Base-by-base conservation (phyloP, 2,113 vertebrate genomes). In the Gymnocephalus cernua region DNA sequence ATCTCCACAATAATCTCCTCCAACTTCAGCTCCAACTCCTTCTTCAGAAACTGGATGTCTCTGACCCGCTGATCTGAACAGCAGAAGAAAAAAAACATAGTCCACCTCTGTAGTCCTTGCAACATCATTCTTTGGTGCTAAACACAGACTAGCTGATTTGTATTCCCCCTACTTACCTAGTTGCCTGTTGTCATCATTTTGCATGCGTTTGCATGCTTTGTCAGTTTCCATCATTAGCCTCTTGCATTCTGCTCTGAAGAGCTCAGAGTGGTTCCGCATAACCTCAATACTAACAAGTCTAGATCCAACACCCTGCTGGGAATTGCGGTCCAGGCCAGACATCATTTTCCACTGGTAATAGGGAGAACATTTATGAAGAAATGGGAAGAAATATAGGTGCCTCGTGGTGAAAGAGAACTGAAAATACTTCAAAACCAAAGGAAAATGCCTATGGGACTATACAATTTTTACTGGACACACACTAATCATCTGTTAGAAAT, bases 1-100 rank as follows among this genome's bases (percentile, higher is more conserved):
- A 91, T 96, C 88, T 96, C 95, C 50, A 94, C 38, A 29, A 93
- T 87, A 11, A 97, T 92, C 89, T 98, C 95, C 58, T 96, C 95
- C 5, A 97, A 93, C 74, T 96, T 98, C 80, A 92, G 91, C 48
- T 96, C 93, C 86, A 99, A 84, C 87, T 99, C 97, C 80, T 94
- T 93, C 91, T 91, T 97, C 96, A 97, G 96, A 93, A 97, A 99
- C 84, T 93, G 93, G 71, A 99, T 87, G 84, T 98, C 96, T 83
- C 96, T 91, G 2, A 86, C 85, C 67, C 97, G 96, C 89, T 97
- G 97, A 48, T 97, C 98, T 99, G 89, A 73, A 57, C 47, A 70
- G 23, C 11, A 77, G 27, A 61, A 35, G 14, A 6, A 51, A 63
- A 25, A 45, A 3, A 0, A 23, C 2, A 27, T 14, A 48, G 6